phyloP scores from a whole-genome alignment of 2,888 invertebrate genomes.

The Seira ritae region DNA sequence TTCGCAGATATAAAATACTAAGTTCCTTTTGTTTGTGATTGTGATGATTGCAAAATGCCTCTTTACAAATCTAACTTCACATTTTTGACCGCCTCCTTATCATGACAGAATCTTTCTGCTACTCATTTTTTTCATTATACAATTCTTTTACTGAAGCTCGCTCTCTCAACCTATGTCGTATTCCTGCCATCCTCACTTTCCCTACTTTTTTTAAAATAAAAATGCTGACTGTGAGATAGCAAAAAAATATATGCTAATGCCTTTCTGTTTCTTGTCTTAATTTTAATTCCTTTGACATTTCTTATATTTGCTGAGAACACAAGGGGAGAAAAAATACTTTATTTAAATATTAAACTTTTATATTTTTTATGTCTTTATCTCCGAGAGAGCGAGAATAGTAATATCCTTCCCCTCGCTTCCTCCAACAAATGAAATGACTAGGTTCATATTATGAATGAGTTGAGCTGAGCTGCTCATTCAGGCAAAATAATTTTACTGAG shows the following conservation, averaged over 20 bases:
- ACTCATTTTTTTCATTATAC: neutral
- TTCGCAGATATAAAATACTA: neutral
- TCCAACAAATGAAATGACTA: neutral
- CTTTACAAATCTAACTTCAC: neutral
- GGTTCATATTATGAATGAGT: too few relatives aligned
- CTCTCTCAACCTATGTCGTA: too few relatives aligned
- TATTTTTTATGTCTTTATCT: neutral
- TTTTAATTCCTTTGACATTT: neutral
- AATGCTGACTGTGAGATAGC: too few relatives aligned
- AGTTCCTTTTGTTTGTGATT: neutral
- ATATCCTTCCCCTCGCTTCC: constrained; percentile 8
- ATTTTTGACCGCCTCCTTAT: neutral
- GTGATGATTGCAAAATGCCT: neutral
- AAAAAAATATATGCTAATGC: neutral
- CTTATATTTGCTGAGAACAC: neutral
- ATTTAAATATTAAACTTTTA: constrained; percentile 8
- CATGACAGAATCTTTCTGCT: constrained; percentile 6
- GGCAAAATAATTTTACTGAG: neutral
- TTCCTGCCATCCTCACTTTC: neutral
- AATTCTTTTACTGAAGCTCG: neutral
- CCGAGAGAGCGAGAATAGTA: too few relatives aligned
- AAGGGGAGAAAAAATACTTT: neutral
- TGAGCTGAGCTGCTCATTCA: neutral
- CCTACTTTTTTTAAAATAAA: neutral
- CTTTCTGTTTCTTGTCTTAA: neutral